Percentiles rank a stretch among this genome's conserved stretches.
phyloP scores from a whole-genome alignment of 1,140 invertebrate species.

The Drosophila nebulosa region DNA sequence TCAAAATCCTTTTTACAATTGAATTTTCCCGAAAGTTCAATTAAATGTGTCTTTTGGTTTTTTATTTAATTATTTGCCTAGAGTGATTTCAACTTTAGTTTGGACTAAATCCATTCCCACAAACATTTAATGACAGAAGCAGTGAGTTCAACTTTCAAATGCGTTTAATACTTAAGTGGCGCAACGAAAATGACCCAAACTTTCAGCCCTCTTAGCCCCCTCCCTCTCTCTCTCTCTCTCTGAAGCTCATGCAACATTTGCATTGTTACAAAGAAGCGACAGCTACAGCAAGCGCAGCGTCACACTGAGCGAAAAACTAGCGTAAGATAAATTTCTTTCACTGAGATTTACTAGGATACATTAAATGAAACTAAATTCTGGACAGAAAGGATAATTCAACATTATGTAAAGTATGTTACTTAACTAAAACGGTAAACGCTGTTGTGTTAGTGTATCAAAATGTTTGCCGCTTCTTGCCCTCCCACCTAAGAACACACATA shows the following conservation, averaged over 20 bases:
- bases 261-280: constrained; percentile 11
- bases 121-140: constrained; percentile 29
- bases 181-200: constrained; percentile 26
- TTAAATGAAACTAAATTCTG: too few relatives aligned
- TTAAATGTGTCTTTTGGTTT: background rate
- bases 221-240: constrained; percentile 5
- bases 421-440: too few relatives aligned
- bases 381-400: too few relatives aligned
- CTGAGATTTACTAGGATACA: too few relatives aligned
- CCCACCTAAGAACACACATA: too few relatives aligned
- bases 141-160: constrained; percentile 45
- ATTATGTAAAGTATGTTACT: too few relatives aligned
- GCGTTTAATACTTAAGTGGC: constrained; percentile 56
- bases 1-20: too few relatives aligned
- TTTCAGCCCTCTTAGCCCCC: background rate
- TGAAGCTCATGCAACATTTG: constrained; percentile 39
- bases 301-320: background rate
- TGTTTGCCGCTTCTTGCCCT: too few relatives aligned
- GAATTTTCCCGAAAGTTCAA: background rate
- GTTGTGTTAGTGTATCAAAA: too few relatives aligned
- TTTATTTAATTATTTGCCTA: background rate
- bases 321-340: too few relatives aligned
- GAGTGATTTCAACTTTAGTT: background rate
- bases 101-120: background rate
- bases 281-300: background rate